Conservation (phyloP, 2,797 vertebrate genomes). For the Anniella stebbinsi region DNA sequence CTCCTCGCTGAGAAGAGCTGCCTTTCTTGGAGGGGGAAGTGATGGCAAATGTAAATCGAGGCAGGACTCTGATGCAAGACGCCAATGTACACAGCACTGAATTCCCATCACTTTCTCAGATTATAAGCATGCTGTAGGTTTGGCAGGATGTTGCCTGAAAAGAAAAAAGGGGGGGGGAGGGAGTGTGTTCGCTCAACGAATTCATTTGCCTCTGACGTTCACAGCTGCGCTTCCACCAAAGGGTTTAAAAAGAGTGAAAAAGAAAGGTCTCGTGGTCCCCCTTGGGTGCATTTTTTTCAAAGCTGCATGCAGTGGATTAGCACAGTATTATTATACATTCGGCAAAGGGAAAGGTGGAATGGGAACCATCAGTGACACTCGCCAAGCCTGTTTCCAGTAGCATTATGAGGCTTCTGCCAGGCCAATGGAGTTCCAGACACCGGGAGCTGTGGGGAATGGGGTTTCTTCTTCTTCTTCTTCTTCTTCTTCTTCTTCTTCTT, state of each 20-base stretch:
- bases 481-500: too few relatives aligned
- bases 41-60: slow-evolving; percentile 17
- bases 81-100: slow-evolving; percentile 17
- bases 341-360: not conserved
- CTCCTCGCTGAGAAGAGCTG: not conserved
- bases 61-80: not conserved
- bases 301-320: not conserved
- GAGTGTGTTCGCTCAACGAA: not conserved
- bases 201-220: not conserved
- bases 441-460: not conserved
- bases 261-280: not conserved
- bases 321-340: not conserved
- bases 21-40: not conserved
- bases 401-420: not conserved
- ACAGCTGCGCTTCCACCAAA: not conserved
- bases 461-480: too few relatives aligned
- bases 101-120: slow-evolving; percentile 34
- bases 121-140: slow-evolving; percentile 21
- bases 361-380: not conserved
- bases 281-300: slow-evolving; percentile 17
- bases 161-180: rapidly evolving
- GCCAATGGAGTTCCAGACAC: not conserved
- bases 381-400: slow-evolving; percentile 5
- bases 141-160: rapidly evolving
- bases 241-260: not conserved